These are phyloP conservation scores for Leucania comma DNA, from an alignment of 2,888 invertebrate species.

Conservation along the genomic window DNA sequence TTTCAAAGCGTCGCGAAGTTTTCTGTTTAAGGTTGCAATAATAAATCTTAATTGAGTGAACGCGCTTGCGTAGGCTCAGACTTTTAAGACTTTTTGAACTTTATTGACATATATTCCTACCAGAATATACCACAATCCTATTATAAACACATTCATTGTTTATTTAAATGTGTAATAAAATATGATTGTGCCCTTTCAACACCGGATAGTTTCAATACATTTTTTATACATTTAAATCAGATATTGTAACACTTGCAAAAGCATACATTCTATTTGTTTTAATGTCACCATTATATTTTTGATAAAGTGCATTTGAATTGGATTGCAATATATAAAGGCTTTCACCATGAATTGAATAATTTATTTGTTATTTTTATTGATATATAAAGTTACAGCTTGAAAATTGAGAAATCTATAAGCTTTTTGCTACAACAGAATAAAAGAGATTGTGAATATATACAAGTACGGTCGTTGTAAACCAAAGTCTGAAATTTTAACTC, in stretches of 20 bases:
- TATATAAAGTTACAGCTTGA: not conserved
- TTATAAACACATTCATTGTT: conserved; percentile 37
- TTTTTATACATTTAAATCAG: conserved; percentile 24
- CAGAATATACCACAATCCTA: conserved; percentile 6
- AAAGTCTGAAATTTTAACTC: no score
- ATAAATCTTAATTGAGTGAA: conserved; percentile 39
- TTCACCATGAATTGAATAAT: conserved; percentile 39
- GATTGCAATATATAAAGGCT: conserved; percentile 19
- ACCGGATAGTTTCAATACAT: conserved; percentile 9
- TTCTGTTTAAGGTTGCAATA: conserved; percentile 22
- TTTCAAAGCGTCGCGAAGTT: conserved; percentile 1
- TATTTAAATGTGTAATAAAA: conserved; percentile 50
- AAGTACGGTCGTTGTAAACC: no score
- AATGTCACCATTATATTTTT: conserved; percentile 34
- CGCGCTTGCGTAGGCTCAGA: not conserved
- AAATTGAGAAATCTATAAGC: not conserved
- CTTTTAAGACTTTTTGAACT: conserved; percentile 14
- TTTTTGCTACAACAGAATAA: not conserved
- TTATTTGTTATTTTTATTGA: conserved; percentile 25
- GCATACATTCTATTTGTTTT: conserved; percentile 43
- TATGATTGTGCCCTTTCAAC: conserved; percentile 32
- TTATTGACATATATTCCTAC: conserved; percentile 5
- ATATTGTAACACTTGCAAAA: conserved; percentile 30
- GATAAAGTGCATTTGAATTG: conserved; percentile 35
- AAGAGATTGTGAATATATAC: no score